Evolutionary conservation across 2,888 invertebrate genomes (phyloP).

Genomic region (Pecten maximus): DNA sequence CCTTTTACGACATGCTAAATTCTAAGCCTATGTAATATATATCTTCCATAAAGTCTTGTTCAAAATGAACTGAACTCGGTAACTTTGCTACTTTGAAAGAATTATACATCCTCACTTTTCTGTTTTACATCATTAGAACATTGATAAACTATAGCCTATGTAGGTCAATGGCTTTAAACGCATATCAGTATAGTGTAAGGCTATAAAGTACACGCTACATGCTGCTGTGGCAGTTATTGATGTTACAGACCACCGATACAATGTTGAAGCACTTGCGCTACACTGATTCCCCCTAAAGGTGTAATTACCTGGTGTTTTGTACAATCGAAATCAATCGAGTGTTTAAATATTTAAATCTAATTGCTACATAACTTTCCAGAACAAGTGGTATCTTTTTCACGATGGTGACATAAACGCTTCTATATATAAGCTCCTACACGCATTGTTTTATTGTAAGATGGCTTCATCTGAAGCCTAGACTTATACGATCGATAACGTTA

Average conservation of each 20-base stretch:
- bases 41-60: too few relatives aligned
- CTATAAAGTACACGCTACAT: background rate
- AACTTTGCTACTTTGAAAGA: background rate
- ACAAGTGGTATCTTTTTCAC: background rate
- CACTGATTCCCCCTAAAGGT: background rate
- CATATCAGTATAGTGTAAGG: background rate
- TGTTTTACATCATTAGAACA: background rate
- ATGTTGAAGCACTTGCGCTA: background rate
- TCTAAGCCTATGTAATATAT: too few relatives aligned
- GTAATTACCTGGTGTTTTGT: background rate
- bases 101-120: background rate
- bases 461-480: background rate
- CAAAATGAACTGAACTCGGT: too few relatives aligned
- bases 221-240: background rate
- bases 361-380: background rate
- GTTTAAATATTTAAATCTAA: background rate
- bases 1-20: too few relatives aligned
- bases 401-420: background rate
- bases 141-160: background rate
- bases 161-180: background rate
- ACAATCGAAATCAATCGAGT: background rate
- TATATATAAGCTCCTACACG: background rate
- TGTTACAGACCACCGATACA: background rate
- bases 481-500: background rate
- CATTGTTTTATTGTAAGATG: background rate